phyloP scores from a whole-genome alignment of 2,113 vertebrate genomes.

The Passer domesticus region DNA sequence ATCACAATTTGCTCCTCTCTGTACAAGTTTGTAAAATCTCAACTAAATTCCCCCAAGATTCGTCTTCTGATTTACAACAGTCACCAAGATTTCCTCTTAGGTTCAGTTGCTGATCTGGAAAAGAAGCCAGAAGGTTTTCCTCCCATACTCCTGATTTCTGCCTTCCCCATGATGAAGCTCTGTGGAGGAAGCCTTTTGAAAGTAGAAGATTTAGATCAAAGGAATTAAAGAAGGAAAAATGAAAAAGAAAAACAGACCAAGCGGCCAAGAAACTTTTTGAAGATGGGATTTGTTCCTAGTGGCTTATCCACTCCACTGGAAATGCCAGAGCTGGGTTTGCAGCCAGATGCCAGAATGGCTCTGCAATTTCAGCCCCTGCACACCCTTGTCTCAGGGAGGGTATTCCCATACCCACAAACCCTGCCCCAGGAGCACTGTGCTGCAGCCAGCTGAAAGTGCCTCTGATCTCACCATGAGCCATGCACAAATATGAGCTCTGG shows the following conservation, averaged over 20 bases:
- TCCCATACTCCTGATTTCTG: neutral
- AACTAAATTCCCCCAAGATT: neutral
- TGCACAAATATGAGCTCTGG: neutral
- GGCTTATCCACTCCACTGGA: neutral
- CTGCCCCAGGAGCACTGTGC: fast-evolving
- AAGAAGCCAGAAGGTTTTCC: neutral
- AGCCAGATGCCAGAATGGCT: neutral
- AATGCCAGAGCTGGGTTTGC: neutral
- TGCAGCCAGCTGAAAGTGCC: neutral
- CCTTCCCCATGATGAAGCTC: neutral
- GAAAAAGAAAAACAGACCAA: neutral
- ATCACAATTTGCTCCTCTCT: neutral
- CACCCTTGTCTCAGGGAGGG: neutral
- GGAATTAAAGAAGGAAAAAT: neutral
- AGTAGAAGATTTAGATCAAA: neutral
- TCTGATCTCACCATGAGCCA: neutral
- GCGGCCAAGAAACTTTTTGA: neutral
- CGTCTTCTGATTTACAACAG: neutral
- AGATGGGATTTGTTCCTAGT: neutral
- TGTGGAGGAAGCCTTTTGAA: neutral
- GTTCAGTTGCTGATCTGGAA: neutral
- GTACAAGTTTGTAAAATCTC: neutral
- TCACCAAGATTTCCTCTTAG: neutral
- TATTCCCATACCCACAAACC: fast-evolving
- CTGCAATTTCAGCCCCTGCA: neutral